These are phyloP conservation scores for Euschistus heros DNA, from an alignment of 1,140 invertebrate genomes.

Conservation along the genomic window DNA sequence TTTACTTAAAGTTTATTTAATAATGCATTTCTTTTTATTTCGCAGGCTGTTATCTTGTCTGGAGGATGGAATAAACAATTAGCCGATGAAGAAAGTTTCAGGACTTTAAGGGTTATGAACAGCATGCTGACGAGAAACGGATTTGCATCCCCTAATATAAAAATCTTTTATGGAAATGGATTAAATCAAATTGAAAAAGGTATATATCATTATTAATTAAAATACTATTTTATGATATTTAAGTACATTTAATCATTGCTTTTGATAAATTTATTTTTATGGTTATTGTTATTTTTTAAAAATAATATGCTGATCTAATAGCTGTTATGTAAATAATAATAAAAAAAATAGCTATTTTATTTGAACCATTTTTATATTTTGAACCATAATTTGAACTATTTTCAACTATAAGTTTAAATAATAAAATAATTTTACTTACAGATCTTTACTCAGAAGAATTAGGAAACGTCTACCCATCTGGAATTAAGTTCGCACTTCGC, in stretches of 20 bases:
- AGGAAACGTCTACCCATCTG: slow-evolving; percentile 36
- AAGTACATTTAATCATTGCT: neutral
- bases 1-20: slow-evolving; percentile 1
- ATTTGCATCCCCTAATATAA: slow-evolving; percentile 41
- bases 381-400: too few species aligned
- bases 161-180: slow-evolving; percentile 46
- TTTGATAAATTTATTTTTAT: too few species aligned
- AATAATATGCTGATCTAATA: too few species aligned
- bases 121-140: slow-evolving; percentile 39
- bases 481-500: slow-evolving; percentile 40
- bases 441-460: neutral
- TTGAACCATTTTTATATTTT: too few species aligned
- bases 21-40: slow-evolving; percentile 19
- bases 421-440: neutral
- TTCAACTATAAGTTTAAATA: too few species aligned
- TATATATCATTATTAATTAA: neutral
- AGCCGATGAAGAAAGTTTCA: slow-evolving; percentile 32
- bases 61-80: slow-evolving; percentile 45
- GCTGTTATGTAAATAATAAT: too few species aligned
- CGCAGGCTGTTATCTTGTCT: slow-evolving; percentile 43
- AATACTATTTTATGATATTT: neutral
- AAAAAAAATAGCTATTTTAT: neutral
- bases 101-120: slow-evolving; percentile 37
- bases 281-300: too few species aligned
- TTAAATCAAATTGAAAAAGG: slow-evolving; percentile 24